Evolutionary conservation across 2,888 invertebrate genomes (phyloP), one percentile per base, ranked within the genome.

Genomic region (Galerucella pusilla): DNA sequence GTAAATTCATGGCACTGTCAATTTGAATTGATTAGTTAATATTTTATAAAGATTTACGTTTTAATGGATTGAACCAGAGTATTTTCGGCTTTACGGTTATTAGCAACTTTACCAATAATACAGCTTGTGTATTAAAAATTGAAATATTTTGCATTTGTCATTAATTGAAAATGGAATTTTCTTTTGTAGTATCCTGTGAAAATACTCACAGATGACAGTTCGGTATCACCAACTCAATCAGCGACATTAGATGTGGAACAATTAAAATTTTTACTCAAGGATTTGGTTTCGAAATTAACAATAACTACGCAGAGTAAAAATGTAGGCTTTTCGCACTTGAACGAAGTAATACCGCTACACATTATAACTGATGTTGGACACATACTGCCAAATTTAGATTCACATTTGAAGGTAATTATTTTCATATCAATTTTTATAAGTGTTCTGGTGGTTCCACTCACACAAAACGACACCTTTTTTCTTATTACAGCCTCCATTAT

Each of bases 261-360:
- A 74, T 83, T 88, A 42, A 88, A 89, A n/a, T 91, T 90, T 79
- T 84, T 91, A 67, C 82, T 93, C 68, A 89, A 90, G 65, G 93
- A 93, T 85, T 86, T 92, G 64, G 88, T 90, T 10, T 83, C 85
- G 4, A 93, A 93, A 86, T 81, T 93, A 57, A 88, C 89, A 49
- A 84, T 87, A 9, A 83, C 90, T 63, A 87, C 84, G 1, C 83
- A 84, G 75, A 80, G 82, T 12, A 83, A 84, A 77, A 78, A 83
- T 66, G 71, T 81, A n/a, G 83, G 83, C n/a, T 76, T 85, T 28
- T 83, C 84, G 2, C 84, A 84, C 75, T 79, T 86, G 52, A 84
- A 80, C 70, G 81, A 82, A n/a, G 83, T 87, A 1, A 82, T 84
- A 67, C 83, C 86, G 5, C 75, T 80, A n/a, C 77, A 85, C 75